phyloP scores from a whole-genome alignment of 2,888 invertebrate genomes.

The Lasioglossum pauxillum region DNA sequence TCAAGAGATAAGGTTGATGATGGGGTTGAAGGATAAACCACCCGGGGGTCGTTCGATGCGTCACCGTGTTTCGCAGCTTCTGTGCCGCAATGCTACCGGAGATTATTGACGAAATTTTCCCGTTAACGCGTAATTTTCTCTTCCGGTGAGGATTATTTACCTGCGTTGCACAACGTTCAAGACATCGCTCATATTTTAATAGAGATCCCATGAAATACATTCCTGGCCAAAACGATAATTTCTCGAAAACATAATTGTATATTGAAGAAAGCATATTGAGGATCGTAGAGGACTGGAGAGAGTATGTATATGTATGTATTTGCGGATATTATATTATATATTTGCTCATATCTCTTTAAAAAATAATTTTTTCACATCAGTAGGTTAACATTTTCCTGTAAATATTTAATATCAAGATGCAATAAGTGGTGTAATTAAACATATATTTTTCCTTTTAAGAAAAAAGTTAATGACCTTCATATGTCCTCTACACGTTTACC shows the following conservation, averaged over 20 bases:
- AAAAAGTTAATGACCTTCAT: too few species aligned
- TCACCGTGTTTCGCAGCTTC: conserved; percentile 33
- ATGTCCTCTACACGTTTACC: too few species aligned
- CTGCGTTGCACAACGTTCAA: background rate
- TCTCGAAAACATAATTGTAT: background rate
- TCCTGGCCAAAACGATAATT: conserved; percentile 1
- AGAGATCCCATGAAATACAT: background rate
- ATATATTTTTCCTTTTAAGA: too few species aligned
- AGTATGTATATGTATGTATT: too few species aligned
- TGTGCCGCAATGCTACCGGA: background rate
- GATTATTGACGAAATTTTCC: conserved; percentile 25
- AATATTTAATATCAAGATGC: too few species aligned
- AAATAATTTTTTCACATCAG: too few species aligned
- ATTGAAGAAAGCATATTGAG: too few species aligned
- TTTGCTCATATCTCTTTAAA: too few species aligned
- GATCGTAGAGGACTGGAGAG: too few species aligned
- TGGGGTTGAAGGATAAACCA: conserved; percentile 72
- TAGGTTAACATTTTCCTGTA: too few species aligned
- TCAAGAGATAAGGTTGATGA: conserved; percentile 64
- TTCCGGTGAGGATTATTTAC: background rate
- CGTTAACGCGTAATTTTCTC: background rate
- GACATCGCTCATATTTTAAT: background rate
- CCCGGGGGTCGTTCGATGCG: conserved; percentile 59
- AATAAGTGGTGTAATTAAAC: too few species aligned
- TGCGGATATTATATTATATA: too few species aligned